phyloP scores from a whole-genome alignment of 2,888 invertebrate genomes.

The Chydorus sphaericus region DNA sequence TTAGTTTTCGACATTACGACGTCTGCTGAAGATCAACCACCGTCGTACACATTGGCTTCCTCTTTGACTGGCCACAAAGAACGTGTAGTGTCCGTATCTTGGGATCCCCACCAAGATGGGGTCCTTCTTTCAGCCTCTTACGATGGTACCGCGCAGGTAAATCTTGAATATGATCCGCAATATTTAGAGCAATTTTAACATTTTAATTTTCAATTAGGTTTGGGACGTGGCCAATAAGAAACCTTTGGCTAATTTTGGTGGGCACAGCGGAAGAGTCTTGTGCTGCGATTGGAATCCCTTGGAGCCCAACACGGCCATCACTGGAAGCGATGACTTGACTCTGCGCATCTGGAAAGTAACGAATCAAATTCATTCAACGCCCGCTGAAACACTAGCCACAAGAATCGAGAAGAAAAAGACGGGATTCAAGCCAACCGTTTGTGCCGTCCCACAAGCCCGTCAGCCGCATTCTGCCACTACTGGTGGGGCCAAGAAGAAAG shows the following conservation, averaged over 20 bases:
- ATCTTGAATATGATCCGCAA: background rate
- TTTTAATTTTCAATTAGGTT: slow-evolving; percentile 32
- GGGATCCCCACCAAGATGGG: slow-evolving; percentile 53
- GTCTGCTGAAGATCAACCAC: background rate
- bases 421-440: background rate
- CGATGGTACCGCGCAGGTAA: slow-evolving; percentile 51
- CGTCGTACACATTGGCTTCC: slow-evolving; percentile 2
- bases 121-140: slow-evolving; percentile 50
- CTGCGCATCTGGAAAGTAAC: slow-evolving; percentile 48
- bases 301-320: slow-evolving; percentile 43
- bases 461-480: background rate
- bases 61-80: slow-evolving; percentile 34
- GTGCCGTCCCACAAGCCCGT: background rate
- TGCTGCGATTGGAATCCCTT: slow-evolving; percentile 49
- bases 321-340: slow-evolving; percentile 49
- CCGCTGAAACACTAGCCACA: background rate
- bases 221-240: slow-evolving; percentile 43
- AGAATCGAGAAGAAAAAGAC: background rate
- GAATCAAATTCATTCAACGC: slow-evolving; percentile 28
- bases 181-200: slow-evolving; percentile 1
- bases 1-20: slow-evolving; percentile 3
- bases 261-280: slow-evolving; percentile 39
- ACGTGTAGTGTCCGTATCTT: slow-evolving; percentile 41
- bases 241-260: slow-evolving; percentile 42
- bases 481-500: background rate